Evolutionary conservation across 2,888 invertebrate genomes (phyloP).

Genomic region (Pollenia angustigena): DNA sequence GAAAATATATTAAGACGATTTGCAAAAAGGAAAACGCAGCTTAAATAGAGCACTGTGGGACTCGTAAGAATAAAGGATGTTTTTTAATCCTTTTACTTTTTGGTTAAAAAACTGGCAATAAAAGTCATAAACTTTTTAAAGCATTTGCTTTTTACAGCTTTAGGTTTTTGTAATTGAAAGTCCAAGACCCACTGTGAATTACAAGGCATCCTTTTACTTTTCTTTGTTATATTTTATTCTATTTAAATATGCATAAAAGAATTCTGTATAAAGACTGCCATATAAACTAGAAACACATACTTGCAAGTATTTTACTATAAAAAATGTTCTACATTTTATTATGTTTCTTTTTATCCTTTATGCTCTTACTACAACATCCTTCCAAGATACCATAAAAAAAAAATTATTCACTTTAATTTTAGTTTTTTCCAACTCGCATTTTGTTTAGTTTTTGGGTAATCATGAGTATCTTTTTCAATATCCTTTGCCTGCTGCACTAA

Average conservation of each 20-base stretch:
- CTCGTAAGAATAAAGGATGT: too few species aligned
- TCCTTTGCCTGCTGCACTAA: constrained; percentile 5
- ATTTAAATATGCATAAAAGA: constrained; percentile 26
- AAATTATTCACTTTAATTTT: constrained; percentile 20
- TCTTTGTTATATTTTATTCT: neutral
- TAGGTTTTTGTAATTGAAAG: too few species aligned
- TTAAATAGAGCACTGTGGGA: too few species aligned
- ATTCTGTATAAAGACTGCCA: neutral
- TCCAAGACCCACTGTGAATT: too few species aligned
- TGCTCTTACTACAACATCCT: neutral
- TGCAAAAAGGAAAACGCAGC: neutral
- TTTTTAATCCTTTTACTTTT: too few species aligned
- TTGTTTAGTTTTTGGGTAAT: constrained; percentile 54
- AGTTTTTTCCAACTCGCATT: neutral
- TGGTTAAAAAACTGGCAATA: too few species aligned
- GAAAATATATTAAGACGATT: neutral
- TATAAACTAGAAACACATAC: neutral
- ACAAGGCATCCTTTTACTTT: neutral
- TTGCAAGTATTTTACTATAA: neutral
- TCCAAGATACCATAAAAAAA: neutral
- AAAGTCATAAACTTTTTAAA: too few species aligned
- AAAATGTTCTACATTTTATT: neutral
- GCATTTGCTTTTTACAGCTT: too few species aligned
- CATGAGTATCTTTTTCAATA: constrained; percentile 55
- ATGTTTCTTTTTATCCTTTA: neutral